Base-by-base conservation (phyloP, 2,888 invertebrate genomes). In the Congeria kusceri region DNA sequence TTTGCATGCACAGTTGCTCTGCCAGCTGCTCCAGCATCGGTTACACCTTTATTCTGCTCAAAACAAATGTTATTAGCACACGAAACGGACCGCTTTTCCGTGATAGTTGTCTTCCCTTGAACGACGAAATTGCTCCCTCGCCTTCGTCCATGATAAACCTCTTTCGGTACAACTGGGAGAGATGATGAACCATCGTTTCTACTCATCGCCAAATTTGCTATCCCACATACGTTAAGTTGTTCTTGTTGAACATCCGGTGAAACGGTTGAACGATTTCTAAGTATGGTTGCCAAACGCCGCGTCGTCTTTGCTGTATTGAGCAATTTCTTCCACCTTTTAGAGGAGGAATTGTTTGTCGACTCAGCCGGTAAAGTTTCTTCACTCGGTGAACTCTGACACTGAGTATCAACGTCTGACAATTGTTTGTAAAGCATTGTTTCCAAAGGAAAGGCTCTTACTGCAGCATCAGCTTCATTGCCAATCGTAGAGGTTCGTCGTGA, bases 51-150 rank as follows among this genome's bases (percentile, higher is more conserved):
- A 18, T 53, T 53, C 20, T n/a, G 7, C 25, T 53, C 53, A 2
- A 53, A 23, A 15, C 53, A 53, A 23, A 23, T 9, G 18, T 53
- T 53, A 20, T 53, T 1, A 9, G n/a, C 53, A 9, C 53, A 53
- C 20, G 53, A 53, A 53, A 53, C 25, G 23, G 53, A 53, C 53
- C 53, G 9, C 25, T 53, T 20, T 53, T 53, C n/a, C 53, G 53
- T 23, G 13, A 4, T n/a, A 2, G 53, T 5, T 23, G 2, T 5
- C 20, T 20, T 23, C 20, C n/a, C 11, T 25, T 18, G 9, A 15
- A 39, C 9, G 15, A 15, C 11, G 15, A 15, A 39, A 15, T 39
- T 39, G 9, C 39, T 39, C 15, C 39, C 39, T 39, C 39, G 39
- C 39, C 39, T 39, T 39, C 39, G 3, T 3, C 39, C 39, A 39